Percentiles rank a stretch among this genome's conserved stretches.
Evolutionary conservation across 2,888 invertebrate genomes (phyloP).

Genomic region (Amorpha juglandis): DNA sequence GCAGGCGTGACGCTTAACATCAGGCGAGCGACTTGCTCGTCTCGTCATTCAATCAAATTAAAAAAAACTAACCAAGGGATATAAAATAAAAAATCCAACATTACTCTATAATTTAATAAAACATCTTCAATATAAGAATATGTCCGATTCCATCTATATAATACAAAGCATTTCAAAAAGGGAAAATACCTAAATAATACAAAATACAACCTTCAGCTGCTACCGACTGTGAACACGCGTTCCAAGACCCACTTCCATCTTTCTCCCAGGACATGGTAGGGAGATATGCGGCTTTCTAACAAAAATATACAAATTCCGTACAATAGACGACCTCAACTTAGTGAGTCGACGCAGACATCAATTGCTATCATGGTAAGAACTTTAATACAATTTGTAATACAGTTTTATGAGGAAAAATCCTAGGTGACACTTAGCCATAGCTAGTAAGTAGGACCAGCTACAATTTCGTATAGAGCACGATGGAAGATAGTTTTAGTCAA

Average conservation of each 20-base stretch:
- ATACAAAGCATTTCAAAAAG: constrained; percentile 82
- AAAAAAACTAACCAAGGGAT: too few species aligned
- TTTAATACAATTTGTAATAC: too few species aligned
- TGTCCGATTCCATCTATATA: constrained; percentile 83
- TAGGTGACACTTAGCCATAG: neutral
- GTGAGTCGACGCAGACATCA: neutral
- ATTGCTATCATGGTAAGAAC: neutral
- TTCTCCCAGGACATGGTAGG: constrained; percentile 24
- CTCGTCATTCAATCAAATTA: too few species aligned
- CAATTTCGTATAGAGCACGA: neutral
- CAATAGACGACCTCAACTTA: constrained; percentile 56
- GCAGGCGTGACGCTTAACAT: too few species aligned
- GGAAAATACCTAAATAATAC: constrained; percentile 74
- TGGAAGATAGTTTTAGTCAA: neutral
- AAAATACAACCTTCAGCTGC: constrained; percentile 73
- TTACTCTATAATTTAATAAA: constrained; percentile 80
- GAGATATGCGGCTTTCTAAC: constrained; percentile 37
- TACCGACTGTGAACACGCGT: constrained; percentile 49
- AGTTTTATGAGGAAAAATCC: neutral
- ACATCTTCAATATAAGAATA: constrained; percentile 83
- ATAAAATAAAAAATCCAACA: constrained; percentile 52
- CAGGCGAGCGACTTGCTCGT: too few species aligned
- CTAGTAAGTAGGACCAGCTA: neutral
- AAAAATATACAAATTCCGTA: constrained; percentile 44
- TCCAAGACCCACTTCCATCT: constrained; percentile 7